Conservation (phyloP, 2,888 invertebrate species). For the Cheilosia pagana region DNA sequence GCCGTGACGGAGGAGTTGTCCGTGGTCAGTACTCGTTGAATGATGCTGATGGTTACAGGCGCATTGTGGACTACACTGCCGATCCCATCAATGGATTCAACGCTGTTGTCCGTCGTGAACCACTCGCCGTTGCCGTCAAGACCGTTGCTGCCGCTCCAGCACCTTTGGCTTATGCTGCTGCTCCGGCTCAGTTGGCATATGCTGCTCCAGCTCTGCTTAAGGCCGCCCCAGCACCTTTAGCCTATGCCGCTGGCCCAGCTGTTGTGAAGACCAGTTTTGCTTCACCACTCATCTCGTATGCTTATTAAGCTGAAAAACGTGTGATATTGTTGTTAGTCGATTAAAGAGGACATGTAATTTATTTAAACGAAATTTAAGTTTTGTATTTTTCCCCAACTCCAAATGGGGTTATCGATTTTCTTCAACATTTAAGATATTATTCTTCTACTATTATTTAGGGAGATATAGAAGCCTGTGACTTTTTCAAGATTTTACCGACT, state of each 20-base stretch:
- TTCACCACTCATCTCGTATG: slow-evolving; percentile 81
- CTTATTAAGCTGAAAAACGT: slow-evolving; percentile 77
- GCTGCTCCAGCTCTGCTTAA: too few relatives aligned
- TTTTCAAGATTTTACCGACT: too few relatives aligned
- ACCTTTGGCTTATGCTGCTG: slow-evolving; percentile 64
- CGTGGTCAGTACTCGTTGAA: slow-evolving; percentile 83
- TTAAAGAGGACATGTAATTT: slow-evolving; percentile 41
- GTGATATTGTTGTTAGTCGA: slow-evolving; percentile 47
- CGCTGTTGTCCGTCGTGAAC: slow-evolving; percentile 83
- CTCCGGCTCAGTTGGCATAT: slow-evolving; percentile 76
- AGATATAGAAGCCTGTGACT: too few relatives aligned
- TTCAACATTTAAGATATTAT: too few relatives aligned
- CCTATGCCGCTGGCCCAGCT: slow-evolving; percentile 79
- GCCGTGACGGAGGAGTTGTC: slow-evolving; percentile 83
- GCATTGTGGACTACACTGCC: slow-evolving; percentile 83
- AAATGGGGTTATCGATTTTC: too few relatives aligned
- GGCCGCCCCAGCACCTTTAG: slow-evolving; percentile 44
- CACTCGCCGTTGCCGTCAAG: slow-evolving; percentile 80
- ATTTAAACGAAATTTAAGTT: slow-evolving; percentile 14
- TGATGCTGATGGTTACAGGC: slow-evolving; percentile 83
- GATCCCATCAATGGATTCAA: slow-evolving; percentile 83
- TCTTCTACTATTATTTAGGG: too few relatives aligned
- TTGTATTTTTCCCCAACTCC: not conserved
- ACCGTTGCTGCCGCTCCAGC: slow-evolving; percentile 77
- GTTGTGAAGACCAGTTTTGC: slow-evolving; percentile 81